Evolutionary conservation across 2,797 vertebrate species (phyloP), one percentile per base, ranked within the genome.

Genomic region (Pteronotus mesoamericanus): DNA sequence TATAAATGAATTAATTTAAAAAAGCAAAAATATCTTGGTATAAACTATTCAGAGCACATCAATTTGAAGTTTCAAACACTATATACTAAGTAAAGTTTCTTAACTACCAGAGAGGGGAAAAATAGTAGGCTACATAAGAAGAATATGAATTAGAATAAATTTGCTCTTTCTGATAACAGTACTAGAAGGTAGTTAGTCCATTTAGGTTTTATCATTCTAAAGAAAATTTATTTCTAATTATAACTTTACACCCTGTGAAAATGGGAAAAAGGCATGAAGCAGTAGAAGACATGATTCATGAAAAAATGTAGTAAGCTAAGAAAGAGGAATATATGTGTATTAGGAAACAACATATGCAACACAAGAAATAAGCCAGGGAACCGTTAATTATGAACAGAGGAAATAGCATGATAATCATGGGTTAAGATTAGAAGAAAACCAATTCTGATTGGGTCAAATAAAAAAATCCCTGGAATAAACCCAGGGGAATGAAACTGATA

Each of bases 161-260:
- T 94, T 48, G 34, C 42, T 61, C 55, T 92, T 84, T 14, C n/a
- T 10, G 44, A 16, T 0, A 44, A 10, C 22, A 68, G 37, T 10
- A 77, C 24, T 26, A 55, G 69, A 88, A 87, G 6, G 2, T 77
- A 64, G 68, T 44, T 55, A 74, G 51, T 42, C 3, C 84, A 69
- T 21, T 82, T 39, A 57, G 42, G 5, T 44, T 66, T 94, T 21
- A 79, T 51, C 21, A 44, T 85, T 83, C 32, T 64, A 32, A 51
- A 32, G 69, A 51, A 53, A 94, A 90, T 26, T 78, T 96, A 94
- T 55, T 85, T 92, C 21, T 89, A 72, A 78, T 18, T 57, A 42
- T 11, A 83, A 26, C 78, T 69, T 48, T 37, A 68, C 93, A 80
- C 6, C 4, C 29, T 66, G 64, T 6, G 26, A 85, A 88, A 93